Percentiles rank a stretch among this genome's conserved stretches.
phyloP scores from a whole-genome alignment of 2,888 invertebrate genomes.

The Argyra leucocephala region DNA sequence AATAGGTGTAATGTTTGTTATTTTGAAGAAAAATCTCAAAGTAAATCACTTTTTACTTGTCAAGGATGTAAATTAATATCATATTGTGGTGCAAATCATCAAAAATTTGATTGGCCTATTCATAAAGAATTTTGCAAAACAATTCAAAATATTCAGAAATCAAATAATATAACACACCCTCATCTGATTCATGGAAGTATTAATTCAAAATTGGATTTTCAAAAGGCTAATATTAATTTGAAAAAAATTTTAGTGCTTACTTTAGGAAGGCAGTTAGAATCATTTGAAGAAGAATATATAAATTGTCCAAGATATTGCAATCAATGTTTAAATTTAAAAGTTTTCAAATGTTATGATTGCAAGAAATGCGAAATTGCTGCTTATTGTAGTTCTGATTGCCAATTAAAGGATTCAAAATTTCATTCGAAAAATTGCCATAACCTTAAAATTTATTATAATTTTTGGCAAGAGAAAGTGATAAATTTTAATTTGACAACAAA shows the following conservation, averaged over 20 bases:
- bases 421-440: conserved; percentile 29
- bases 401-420: conserved; percentile 19
- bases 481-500: conserved; percentile 8
- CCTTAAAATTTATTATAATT: conserved; percentile 30
- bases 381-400: conserved; percentile 32
- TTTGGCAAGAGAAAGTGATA: conserved; percentile 24
- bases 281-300: conserved; percentile 32
- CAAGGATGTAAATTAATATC: conserved; percentile 51
- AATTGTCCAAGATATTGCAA: conserved; percentile 32
- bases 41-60: conserved; percentile 42
- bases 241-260: conserved; percentile 26
- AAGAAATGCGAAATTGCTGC: conserved; percentile 24
- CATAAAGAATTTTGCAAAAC: conserved; percentile 53
- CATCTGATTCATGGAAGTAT: conserved; percentile 26
- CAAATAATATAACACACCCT: conserved; percentile 26
- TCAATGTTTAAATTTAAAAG: conserved; percentile 28
- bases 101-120: conserved; percentile 54
- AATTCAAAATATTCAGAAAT: conserved; percentile 23
- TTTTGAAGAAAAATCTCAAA: not conserved
- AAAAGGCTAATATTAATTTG: conserved; percentile 26
- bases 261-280: conserved; percentile 26
- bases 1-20: conserved; percentile 19
- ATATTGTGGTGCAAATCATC: conserved; percentile 59
- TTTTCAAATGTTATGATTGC: conserved; percentile 25
- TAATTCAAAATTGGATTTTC: conserved; percentile 23